Evolutionary conservation across 2,113 vertebrate species (phyloP), one percentile per base, ranked within the genome.

Genomic region (Willisornis vidua): DNA sequence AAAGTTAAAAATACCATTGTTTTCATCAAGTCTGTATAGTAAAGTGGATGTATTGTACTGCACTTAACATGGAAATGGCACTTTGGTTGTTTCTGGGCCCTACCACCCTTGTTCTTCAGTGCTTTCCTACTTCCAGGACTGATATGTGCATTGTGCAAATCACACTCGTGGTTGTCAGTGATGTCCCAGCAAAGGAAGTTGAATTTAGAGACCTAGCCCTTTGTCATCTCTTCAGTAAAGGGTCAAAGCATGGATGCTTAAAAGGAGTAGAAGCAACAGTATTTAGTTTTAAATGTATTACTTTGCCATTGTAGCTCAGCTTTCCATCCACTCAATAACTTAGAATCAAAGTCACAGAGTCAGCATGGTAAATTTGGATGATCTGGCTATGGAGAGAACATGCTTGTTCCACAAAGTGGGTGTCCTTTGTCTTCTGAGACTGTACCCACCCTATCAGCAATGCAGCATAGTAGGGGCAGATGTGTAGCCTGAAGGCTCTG

Each of bases 371-470:
- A 72, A 39, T 82, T 59, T 65, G 58, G n/a, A 48, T 72, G 41
- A 18, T 0, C 16, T 79, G 81, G 10, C 12, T 51, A 4, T 3
- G 12, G 29, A 70, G 11, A 78, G 11, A 26, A 51, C 11, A 7
- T 2, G 0, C 9, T 66, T 68, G 20, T 46, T 18, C 28, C 11
- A 4, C 2, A 2, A 19, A 33, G 18, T 49, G 20, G 3, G 9
- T 39, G 25, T 14, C 23, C 13, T 83, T 80, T 3, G 0, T 14
- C 74, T 59, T 46, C 61, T 19, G 24, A 23, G 17, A 4, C 46
- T 93, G 39, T 9, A 6, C 5, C 22, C 20, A 16, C 28, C 15
- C 10, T 51, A 65, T 28, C n/a, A 78, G 48, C 31, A 63, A 2
- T 8, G 25, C 43, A 23, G 31, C 2, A 1, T 1, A 24, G n/a